Evolutionary conservation across 2,113 vertebrate genomes (phyloP).

Genomic region (Piaya cayana): DNA sequence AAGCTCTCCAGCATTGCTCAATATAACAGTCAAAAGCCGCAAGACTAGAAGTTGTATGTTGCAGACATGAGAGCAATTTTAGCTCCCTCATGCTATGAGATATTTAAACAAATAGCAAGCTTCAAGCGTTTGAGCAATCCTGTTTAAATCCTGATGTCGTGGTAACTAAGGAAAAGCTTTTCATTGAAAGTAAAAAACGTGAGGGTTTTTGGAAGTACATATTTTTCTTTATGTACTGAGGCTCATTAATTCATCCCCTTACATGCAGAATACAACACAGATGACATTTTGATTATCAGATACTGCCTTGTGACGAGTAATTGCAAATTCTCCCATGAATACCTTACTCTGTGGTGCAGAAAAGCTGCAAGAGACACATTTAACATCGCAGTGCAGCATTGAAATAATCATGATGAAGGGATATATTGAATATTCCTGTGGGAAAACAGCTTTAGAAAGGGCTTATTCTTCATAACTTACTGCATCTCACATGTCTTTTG

Average conservation of each 20-base stretch:
- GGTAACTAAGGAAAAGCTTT: not conserved
- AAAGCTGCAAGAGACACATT: not conserved
- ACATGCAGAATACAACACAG: not conserved
- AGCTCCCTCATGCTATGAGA: not conserved
- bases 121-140: not conserved
- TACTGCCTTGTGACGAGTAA: not conserved
- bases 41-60: not conserved
- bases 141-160: not conserved
- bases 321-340: not conserved
- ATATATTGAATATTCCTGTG: not conserved
- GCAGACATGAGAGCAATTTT: not conserved
- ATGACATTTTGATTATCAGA: not conserved
- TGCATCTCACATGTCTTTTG: not conserved
- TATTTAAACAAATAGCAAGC: not conserved
- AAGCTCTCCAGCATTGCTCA: not conserved
- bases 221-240: not conserved
- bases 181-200: not conserved
- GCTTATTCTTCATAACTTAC: not conserved
- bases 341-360: rapidly evolving
- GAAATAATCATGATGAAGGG: not conserved
- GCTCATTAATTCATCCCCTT: not conserved
- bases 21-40: not conserved
- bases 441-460: not conserved
- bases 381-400: not conserved
- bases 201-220: not conserved